Base-by-base conservation (phyloP, 2,113 vertebrate species). In the Aphyosemion australe region DNA sequence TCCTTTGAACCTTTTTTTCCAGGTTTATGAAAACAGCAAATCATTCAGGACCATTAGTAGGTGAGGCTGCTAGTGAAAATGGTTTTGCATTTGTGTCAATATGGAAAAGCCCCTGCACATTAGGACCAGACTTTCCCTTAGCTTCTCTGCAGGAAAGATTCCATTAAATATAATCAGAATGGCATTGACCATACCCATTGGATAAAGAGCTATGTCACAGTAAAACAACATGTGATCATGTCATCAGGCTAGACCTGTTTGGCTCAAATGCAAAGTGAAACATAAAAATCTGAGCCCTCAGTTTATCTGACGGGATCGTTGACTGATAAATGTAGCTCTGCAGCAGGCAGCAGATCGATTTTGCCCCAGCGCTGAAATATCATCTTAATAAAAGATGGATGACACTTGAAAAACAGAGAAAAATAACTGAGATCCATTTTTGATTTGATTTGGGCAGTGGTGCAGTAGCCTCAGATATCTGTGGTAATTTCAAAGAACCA, bases 311-410 rank as follows among this genome's bases (percentile, higher is more conserved):
- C 61, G 34, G 62, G 72, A 61, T 53, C 47, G 56, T 71, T 87
- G 85, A 85, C 82, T 51, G 83, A 87, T 83, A 69, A 80, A 77
- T 61, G 72, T 50, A 58, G 70, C 65, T 43, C 32, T 63, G 80
- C 71, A 61, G 68, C 72, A 72, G 79, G 45, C 54, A 41, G 75
- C 46, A 43, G 72, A 84, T 85, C 79, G 71, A 85, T 88, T 50
- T 26, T 18, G 32, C 68, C 65, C 73, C 4, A 8, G 72, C 69
- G 66, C 41, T 26, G 71, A 79, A 73, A 79, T 79, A 65, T 60
- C 80, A 62, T 71, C 67, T 76, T 63, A 61, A 74, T 76, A 61
- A 67, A 74, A 79, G 72, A 83, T 78, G 66, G 78, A 79, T 82
- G 81, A 60, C 72, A 60, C 69, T 74, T 18, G 16, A 37, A 53